Evolutionary conservation across 2,888 invertebrate species (phyloP).

Genomic region (Notodromas monacha): DNA sequence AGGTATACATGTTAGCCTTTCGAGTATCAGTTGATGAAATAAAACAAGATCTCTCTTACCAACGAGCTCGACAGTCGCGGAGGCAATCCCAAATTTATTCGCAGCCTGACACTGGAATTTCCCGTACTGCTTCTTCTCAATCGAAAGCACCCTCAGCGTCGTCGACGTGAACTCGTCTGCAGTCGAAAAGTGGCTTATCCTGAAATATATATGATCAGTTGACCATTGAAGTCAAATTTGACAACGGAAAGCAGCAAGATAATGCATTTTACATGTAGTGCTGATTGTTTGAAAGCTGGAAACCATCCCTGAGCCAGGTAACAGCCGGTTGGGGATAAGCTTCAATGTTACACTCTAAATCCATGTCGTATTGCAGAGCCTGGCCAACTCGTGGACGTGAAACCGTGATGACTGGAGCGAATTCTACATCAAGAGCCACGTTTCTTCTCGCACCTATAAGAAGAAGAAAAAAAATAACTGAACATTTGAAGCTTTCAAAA

Average conservation of each 20-base stretch:
- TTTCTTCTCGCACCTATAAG: conserved; percentile 31
- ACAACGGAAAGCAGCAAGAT: conserved; percentile 2
- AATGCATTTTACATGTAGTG: conserved; percentile 28
- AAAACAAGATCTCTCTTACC: conserved; percentile 23
- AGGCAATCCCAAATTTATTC: conserved; percentile 51
- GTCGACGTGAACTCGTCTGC: conserved; percentile 74
- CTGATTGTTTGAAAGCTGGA: conserved; percentile 51
- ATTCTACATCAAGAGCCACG: conserved; percentile 55
- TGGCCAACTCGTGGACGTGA: conserved; percentile 49
- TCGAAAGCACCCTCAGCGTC: conserved; percentile 52
- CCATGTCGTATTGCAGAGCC: conserved; percentile 73
- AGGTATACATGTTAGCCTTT: background rate
- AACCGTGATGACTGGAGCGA: conserved; percentile 51
- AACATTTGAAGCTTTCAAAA: too few relatives aligned
- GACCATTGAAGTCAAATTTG: background rate
- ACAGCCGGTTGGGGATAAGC: conserved; percentile 80
- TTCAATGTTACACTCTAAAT: conserved; percentile 69
- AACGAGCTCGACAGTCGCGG: conserved; percentile 42
- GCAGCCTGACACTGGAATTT: conserved; percentile 49
- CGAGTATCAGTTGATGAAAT: background rate
- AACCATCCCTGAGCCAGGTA: conserved; percentile 49
- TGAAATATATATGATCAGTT: too few relatives aligned
- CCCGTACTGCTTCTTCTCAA: conserved; percentile 45
- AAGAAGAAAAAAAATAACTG: too few relatives aligned
- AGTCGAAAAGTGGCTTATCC: conserved; percentile 59